Percentiles rank a stretch among this genome's conserved stretches.
Evolutionary conservation across 2,888 invertebrate genomes (phyloP).

Genomic region (Eupithecia abbreviata): DNA sequence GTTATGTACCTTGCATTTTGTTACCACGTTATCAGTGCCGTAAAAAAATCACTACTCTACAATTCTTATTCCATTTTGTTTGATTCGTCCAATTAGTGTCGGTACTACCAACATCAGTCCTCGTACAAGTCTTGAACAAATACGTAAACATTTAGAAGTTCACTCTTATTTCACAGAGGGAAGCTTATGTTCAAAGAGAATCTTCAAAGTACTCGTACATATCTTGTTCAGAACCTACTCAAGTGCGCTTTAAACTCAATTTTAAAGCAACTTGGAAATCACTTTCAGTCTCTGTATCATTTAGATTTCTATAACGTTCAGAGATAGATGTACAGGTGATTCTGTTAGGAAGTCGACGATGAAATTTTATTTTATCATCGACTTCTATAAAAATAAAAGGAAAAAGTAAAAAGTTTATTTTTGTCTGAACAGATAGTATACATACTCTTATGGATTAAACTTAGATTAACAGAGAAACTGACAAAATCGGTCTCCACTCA

Average conservation of each 20-base stretch:
- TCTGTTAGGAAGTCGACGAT: not conserved
- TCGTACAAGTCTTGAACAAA: not conserved
- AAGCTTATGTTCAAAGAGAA: conserved; percentile 3
- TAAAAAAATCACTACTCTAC: too few relatives aligned
- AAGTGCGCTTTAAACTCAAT: conserved; percentile 6
- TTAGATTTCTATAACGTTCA: conserved; percentile 22
- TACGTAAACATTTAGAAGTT: not conserved
- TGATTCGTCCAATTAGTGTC: not conserved
- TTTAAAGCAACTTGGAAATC: conserved; percentile 12
- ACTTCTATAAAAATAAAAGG: too few relatives aligned
- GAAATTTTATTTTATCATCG: not conserved
- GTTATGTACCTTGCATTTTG: too few relatives aligned
- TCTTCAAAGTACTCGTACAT: not conserved
- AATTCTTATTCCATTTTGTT: not conserved
- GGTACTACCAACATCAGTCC: too few relatives aligned
- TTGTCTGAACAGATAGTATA: too few relatives aligned
- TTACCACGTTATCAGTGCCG: too few relatives aligned
- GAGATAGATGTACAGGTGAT: not conserved
- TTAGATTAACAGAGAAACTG: too few relatives aligned
- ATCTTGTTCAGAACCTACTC: not conserved
- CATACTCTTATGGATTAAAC: too few relatives aligned
- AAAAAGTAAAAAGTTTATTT: too few relatives aligned
- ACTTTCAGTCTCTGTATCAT: conserved; percentile 11
- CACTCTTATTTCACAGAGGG: not conserved
- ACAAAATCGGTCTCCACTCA: too few relatives aligned